Base-by-base conservation (phyloP, 35 echinoderm and acorn worm species). In the Acanthaster planci region DNA sequence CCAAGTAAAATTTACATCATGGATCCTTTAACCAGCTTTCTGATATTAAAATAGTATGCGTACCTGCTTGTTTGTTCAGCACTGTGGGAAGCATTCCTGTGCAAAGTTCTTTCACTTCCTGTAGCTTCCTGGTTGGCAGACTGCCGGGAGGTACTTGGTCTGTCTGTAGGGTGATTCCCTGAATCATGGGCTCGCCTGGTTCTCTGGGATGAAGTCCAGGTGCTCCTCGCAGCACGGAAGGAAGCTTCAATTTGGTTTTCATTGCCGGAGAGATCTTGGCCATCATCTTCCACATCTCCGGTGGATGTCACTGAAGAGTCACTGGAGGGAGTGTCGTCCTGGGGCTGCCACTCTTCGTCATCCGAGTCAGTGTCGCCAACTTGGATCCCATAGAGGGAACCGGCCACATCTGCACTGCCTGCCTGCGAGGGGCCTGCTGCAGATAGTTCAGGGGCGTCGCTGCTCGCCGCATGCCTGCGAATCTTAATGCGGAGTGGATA, bases 311-410 rank as follows among this genome's bases (percentile, higher is more conserved):
- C 51, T 57, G 51, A 53, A 32, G 7, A 35, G 44, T 34, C 30
- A 31, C 53, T 31, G 1, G 53, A 40, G 54, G 53, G 7, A 60
- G 53, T 57, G 51, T 57, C 81, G 37, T 31, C 53, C 1, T 31
- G 10, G 1, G 27, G 22, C 19, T 31, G 52, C 32, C 30, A n/a
- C 14, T 83, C 38, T 2, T 16, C 54, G 23, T 57, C 81, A 12
- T 83, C 81, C 15, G 53, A 27, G 38, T 83, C 81, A 1, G 81
- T 72, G 1, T 72, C 23, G 34, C 64, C 30, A 34, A 72, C 64
- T 31, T 26, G 26, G 0, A 72, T 34, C 22, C 64, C 64, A 16
- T 72, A 72, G 19, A 72, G 64, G 26, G 64, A 72, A 26, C 64
- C 29, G 10, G n/a, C 26, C 18, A 9, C 26, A 72, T 26, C 23